Percentiles rank a stretch among this genome's conserved stretches.
These are phyloP conservation scores for Archips crataeganus DNA, from an alignment of 2,888 invertebrate genomes.

Conservation along the genomic window DNA sequence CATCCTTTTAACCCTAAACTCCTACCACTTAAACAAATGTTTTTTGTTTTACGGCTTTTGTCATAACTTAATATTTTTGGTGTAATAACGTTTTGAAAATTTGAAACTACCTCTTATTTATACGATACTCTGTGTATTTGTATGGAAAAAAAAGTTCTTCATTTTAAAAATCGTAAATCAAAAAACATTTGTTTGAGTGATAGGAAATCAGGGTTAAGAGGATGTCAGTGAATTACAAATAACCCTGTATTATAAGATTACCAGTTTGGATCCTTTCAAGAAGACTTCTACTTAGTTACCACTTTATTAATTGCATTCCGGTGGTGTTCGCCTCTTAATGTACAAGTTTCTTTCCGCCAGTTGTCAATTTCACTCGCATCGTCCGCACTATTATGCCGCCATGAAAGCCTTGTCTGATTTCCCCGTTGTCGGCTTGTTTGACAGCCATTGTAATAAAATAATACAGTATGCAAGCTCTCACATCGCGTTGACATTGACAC, in stretches of 20 bases:
- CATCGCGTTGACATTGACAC: constrained; percentile 34
- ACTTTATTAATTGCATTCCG: background rate
- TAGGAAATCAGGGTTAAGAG: no score
- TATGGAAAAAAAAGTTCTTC: no score
- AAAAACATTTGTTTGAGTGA: no score
- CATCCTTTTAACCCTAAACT: no score
- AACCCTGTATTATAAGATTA: background rate
- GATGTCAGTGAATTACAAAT: no score
- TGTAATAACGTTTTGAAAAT: no score
- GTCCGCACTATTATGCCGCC: constrained; percentile 49
- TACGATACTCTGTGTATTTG: no score
- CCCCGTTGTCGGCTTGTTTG: constrained; percentile 53
- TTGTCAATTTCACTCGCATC: constrained; percentile 51
- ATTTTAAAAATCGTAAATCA: no score
- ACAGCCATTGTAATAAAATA: constrained; percentile 58
- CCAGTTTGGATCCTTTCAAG: background rate
- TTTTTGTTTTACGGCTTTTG: no score
- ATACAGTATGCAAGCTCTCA: constrained; percentile 27
- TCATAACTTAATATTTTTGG: no score
- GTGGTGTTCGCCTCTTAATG: constrained; percentile 5
- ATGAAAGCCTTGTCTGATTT: constrained; percentile 55
- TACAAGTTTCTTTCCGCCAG: constrained; percentile 36
- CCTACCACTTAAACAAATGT: no score
- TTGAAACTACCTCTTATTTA: no score
- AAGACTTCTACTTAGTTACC: background rate